Evolutionary conservation across 2,797 vertebrate species (phyloP).

Genomic region (Oreochromis grahami): DNA sequence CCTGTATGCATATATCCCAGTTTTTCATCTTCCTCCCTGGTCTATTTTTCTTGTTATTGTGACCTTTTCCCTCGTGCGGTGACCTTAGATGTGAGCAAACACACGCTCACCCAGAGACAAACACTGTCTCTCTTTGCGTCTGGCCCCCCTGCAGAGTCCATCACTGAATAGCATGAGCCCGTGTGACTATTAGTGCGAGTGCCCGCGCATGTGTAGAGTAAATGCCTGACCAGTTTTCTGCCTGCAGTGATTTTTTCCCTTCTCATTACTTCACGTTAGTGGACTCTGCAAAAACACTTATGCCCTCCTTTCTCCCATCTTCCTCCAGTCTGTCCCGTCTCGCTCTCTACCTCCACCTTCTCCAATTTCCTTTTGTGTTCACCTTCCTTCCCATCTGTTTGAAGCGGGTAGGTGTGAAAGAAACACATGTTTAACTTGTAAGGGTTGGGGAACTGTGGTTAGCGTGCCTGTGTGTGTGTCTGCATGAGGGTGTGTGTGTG

Average conservation of each 20-base stretch:
- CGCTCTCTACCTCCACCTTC: background rate
- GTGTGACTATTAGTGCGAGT: conserved; percentile 22
- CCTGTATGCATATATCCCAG: background rate
- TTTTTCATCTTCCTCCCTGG: conserved; percentile 13
- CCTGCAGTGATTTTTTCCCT: conserved; percentile 62
- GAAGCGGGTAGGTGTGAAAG: conserved; percentile 39
- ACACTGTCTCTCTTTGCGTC: conserved; percentile 18
- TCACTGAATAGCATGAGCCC: conserved; percentile 8
- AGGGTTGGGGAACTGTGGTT: background rate
- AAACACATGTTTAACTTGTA: conserved; percentile 34
- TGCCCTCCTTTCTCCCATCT: conserved; percentile 42
- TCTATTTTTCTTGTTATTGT: conserved; percentile 33
- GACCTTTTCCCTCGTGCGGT: conserved; percentile 20
- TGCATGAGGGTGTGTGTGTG: background rate
- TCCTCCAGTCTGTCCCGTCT: background rate
- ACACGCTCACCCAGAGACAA: background rate
- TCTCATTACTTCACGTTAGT: conserved; percentile 78
- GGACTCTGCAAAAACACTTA: conserved; percentile 64
- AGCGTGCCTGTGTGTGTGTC: background rate
- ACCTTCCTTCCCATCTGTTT: conserved; percentile 38
- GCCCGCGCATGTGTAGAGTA: conserved; percentile 11
- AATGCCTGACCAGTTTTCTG: conserved; percentile 54
- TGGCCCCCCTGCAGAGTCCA: conserved; percentile 44
- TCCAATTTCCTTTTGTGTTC: conserved; percentile 36
- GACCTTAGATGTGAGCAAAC: conserved; percentile 13